These are phyloP conservation scores for Megaceryle maxima DNA, from an alignment of 2,113 vertebrate species.

Conservation along the genomic window DNA sequence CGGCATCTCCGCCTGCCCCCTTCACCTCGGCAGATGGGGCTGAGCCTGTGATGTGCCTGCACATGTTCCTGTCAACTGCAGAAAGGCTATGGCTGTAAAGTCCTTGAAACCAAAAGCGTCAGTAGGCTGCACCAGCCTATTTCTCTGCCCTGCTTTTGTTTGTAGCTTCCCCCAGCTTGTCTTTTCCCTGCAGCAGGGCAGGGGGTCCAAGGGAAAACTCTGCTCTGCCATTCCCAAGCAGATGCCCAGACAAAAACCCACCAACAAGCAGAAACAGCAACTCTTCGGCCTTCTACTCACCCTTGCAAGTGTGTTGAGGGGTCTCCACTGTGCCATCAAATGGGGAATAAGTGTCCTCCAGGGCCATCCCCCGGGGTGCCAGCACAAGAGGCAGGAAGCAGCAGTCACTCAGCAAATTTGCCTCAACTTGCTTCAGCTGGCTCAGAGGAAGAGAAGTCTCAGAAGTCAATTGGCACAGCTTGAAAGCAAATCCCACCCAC, in stretches of 20 bases:
- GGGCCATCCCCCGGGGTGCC: neutral
- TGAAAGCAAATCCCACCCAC: neutral
- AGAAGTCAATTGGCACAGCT: neutral
- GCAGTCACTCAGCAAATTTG: neutral
- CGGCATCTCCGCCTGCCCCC: neutral
- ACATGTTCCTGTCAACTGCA: neutral
- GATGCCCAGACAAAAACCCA: neutral
- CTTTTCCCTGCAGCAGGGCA: neutral
- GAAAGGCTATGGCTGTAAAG: neutral
- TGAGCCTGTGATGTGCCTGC: neutral
- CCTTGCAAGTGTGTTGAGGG: rapidly evolving
- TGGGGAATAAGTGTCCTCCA: rapidly evolving
- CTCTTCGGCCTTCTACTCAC: neutral
- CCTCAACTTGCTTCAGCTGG: neutral
- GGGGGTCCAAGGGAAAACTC: neutral
- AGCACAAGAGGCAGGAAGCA: neutral
- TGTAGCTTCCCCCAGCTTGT: neutral
- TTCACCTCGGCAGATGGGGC: neutral
- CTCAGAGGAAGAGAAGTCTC: neutral
- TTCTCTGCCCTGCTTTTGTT: neutral
- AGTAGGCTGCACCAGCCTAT: neutral
- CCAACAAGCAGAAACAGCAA: neutral
- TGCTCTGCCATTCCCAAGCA: neutral
- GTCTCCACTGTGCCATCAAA: neutral
- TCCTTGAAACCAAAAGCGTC: neutral